Base-by-base conservation (phyloP, 1,140 invertebrate species). In the Glomeris maerens region DNA sequence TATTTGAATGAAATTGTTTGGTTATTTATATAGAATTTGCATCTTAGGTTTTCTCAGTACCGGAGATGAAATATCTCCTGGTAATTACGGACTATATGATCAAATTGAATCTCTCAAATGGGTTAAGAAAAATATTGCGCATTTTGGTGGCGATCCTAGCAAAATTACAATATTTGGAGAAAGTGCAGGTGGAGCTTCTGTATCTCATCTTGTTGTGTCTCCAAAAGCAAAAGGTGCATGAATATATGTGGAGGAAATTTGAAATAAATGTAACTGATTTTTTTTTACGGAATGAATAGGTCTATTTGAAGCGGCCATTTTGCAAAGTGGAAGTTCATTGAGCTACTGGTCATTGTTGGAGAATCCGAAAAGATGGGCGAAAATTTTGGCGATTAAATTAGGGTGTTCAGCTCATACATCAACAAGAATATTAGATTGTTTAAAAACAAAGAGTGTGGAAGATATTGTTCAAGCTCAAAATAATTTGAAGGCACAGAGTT, bases 161-260 rank as follows among this genome's bases (percentile, higher is more conserved):
- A 22, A 25, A n/a, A 57, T 77, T 1, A 77, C 74, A 3, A 4
- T 47, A 14, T 53, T 83, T 1, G 84, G 84, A 1, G 78, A 79
- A 57, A 79, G 78, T 50, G 79, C 80, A 3, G 83, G 83, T 0
- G 74, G 73, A 0, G 72, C 73, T 54, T 78, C 78, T 46, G 74
- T 77, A 1, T 67, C 74, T 31, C 62, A 81, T 28, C 81, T 83
- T 59, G 70, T 82, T 67, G 61, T 83, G 0, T 83, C 80, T 2
- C 78, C 79, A 29, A 5, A 7, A 5, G n/a, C 46, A 42, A 47
- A 29, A 47, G 46, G 46, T n/a, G n/a, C n/a, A n/a, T n/a, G n/a
- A n/a, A n/a, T n/a, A n/a, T n/a, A n/a, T n/a, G n/a, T n/a, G n/a
- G n/a, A n/a, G n/a, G n/a, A n/a, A n/a, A n/a, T 36, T 36, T 22